These are phyloP conservation scores for Meloidogyne hapla DNA, from an alignment of 1,140 invertebrate species.

Conservation along the genomic window DNA sequence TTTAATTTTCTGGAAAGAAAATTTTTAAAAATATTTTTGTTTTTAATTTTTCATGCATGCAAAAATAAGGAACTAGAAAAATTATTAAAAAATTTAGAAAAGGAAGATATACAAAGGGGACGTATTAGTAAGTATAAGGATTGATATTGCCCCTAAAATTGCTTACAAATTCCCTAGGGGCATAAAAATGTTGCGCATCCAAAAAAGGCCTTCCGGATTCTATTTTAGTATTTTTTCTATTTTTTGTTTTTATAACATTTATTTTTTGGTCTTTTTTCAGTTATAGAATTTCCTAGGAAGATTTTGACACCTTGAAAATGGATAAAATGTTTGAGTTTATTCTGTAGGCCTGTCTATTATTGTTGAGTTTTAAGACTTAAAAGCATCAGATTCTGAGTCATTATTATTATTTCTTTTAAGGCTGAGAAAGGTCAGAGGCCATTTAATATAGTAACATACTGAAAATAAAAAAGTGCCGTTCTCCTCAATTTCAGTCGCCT, in stretches of 20 bases:
- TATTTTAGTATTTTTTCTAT: not conserved
- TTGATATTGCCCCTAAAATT: not conserved
- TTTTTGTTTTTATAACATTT: not conserved
- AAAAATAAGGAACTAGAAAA: not conserved
- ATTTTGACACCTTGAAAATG: no score
- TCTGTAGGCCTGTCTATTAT: no score
- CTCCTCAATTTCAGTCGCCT: not conserved
- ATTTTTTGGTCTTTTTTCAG: not conserved
- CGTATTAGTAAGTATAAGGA: no score
- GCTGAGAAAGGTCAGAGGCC: not conserved
- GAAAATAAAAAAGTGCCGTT: constrained; percentile 1
- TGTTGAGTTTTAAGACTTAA: no score
- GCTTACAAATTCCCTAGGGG: not conserved
- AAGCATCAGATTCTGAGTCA: no score
- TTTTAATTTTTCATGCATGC: not conserved
- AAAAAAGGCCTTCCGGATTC: not conserved
- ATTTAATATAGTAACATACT: not conserved
- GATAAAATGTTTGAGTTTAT: no score
- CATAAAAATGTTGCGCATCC: not conserved
- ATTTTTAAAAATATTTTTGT: not conserved
- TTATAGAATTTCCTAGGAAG: not conserved
- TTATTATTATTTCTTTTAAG: no score
- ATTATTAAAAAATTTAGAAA: not conserved
- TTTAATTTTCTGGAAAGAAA: not conserved
- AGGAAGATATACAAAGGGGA: not conserved